These are phyloP conservation scores for Zaprionus inermis DNA, from an alignment of 1,140 invertebrate species.

Conservation along the genomic window DNA sequence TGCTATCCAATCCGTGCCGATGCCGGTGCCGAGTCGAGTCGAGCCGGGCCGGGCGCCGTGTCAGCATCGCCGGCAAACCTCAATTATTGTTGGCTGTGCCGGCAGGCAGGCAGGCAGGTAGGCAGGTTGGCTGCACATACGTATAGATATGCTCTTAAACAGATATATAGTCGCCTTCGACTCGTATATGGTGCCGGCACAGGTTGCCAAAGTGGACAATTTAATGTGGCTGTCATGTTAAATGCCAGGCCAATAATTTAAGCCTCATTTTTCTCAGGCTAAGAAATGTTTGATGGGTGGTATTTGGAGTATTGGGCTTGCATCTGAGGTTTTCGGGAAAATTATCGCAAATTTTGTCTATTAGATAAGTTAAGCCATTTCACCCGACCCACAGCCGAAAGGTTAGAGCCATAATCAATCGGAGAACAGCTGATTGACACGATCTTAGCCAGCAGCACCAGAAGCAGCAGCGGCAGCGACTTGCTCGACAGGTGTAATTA, in stretches of 20 bases:
- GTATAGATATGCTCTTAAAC: conserved; percentile 13
- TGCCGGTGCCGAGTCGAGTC: conserved; percentile 37
- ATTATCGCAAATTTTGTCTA: conserved; percentile 30
- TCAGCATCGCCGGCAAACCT: conserved; percentile 55
- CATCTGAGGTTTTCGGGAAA: conserved; percentile 9
- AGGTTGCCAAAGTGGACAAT: conserved; percentile 80
- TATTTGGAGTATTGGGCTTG: conserved; percentile 37
- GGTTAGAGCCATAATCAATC: not conserved
- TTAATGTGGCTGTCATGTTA: conserved; percentile 82
- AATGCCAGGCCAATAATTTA: conserved; percentile 79
- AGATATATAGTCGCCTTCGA: conserved; percentile 12
- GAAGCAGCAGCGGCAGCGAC: not conserved
- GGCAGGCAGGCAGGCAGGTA: conserved; percentile 55
- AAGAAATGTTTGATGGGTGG: conserved; percentile 72
- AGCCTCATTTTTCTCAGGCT: conserved; percentile 72
- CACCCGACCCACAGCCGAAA: conserved; percentile 8
- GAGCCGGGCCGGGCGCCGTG: conserved; percentile 21
- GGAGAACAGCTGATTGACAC: conserved; percentile 1
- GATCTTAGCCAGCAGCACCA: conserved; percentile 3
- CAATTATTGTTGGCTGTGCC: conserved; percentile 65
- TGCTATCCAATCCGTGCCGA: conserved; percentile 32
- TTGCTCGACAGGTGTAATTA: not conserved
- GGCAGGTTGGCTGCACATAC: conserved; percentile 18
- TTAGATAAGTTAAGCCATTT: conserved; percentile 24
- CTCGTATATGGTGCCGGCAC: conserved; percentile 59